Percentiles rank a stretch among this genome's conserved stretches.
Conservation (phyloP, 2,888 invertebrate genomes). For the Orchesella flavescens region DNA sequence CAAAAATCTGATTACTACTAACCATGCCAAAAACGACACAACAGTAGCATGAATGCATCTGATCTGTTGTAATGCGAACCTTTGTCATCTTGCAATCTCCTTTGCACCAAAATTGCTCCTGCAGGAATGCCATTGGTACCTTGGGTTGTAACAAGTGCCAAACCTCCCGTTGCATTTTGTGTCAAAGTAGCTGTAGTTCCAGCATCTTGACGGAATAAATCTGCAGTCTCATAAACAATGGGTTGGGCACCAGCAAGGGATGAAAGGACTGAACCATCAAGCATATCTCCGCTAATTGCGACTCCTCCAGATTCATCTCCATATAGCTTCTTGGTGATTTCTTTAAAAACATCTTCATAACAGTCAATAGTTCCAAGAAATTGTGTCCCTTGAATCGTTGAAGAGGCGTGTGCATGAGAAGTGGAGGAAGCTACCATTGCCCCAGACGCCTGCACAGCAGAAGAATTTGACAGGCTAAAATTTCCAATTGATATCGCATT, state of each 20-base stretch:
- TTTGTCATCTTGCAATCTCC: slow-evolving; percentile 68
- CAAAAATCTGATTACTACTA: background rate
- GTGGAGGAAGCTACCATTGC: slow-evolving; percentile 32
- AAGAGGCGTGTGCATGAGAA: background rate
- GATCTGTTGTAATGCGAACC: too few relatives aligned
- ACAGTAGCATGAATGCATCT: too few relatives aligned
- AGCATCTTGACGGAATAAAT: slow-evolving; percentile 62
- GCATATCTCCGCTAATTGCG: slow-evolving; percentile 63
- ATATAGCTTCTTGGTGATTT: slow-evolving; percentile 92
- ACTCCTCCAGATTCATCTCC: slow-evolving; percentile 90
- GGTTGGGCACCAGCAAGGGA: slow-evolving; percentile 45
- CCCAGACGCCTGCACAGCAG: background rate
- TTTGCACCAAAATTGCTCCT: slow-evolving; percentile 70
- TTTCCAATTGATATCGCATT: slow-evolving; percentile 40
- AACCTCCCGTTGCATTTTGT: slow-evolving; percentile 31
- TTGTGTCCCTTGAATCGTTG: slow-evolving; percentile 38
- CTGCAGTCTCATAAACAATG: slow-evolving; percentile 68
- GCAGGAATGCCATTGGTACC: slow-evolving; percentile 69
- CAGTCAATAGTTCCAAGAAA: slow-evolving; percentile 61
- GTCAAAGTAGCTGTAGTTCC: slow-evolving; percentile 8
- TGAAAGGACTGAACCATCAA: slow-evolving; percentile 55
- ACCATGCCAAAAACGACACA: too few relatives aligned
- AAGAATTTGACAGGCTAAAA: background rate
- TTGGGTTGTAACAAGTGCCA: slow-evolving; percentile 64
- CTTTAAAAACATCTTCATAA: slow-evolving; percentile 91